Evolutionary conservation across 2,797 vertebrate genomes (phyloP), one percentile per base, ranked within the genome.

Genomic region (Varecia variegata): DNA sequence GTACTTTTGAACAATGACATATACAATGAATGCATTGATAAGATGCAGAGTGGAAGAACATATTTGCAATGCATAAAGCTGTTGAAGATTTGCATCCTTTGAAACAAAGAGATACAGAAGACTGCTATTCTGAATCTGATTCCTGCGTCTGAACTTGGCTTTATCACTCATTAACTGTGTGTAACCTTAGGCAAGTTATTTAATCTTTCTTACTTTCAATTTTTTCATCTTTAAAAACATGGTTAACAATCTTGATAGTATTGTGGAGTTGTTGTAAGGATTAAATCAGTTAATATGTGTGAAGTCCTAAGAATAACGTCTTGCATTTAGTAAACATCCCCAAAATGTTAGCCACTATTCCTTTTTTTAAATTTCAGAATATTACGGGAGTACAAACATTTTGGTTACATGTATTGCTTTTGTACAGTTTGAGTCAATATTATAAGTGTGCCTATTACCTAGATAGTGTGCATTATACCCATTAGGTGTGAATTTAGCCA

Each of bases 201-300:
- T 76, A 87, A 62, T 50, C 20, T 94, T 52, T 82, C 62, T 40
- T 74, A 20, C 71, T 23, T 40, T 94, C 35, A 74, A 15, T 45
- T 23, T 76, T 91, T 93, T 68, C 27, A 27, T 74, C 76, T 94
- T 71, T 70, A 20, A 71, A 92, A 86, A 81, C 10, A 62, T 32
- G 18, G 9, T 38, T n/a, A 85, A 68, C 32, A 32, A 38, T 76
- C 45, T 77, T 94, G 52, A 54, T 20, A 60, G 27, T 68, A 18
- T 67, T 88, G 11, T 71, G 10, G 30, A 4, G 25, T 71, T 40
- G 18, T 68, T 73, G 27, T 56, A 77, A 81, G 15, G 47, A 88
- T 87, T 87, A 85, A 83, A 93, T 68, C n/a, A 76, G 38, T 82
- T 90, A 65, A 84, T 50, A 68, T 58, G 10, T 91, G 47, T 80